Conservation (phyloP, 2,888 invertebrate genomes). For the Pollenia griseotomentosa region DNA sequence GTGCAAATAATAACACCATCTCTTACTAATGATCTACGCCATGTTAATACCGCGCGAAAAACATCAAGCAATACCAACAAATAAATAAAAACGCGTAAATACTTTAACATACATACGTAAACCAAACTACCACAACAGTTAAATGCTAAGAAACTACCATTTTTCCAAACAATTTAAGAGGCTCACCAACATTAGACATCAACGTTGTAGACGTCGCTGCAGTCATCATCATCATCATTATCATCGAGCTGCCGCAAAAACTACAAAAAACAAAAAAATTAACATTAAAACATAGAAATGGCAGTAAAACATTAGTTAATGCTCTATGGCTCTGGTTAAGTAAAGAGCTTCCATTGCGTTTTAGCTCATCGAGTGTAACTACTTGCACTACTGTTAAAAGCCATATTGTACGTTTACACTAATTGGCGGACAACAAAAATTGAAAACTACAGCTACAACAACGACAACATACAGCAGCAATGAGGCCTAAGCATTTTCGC, state of each 20-base stretch:
- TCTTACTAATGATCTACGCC: constrained; percentile 81
- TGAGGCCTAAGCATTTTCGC: constrained; percentile 52
- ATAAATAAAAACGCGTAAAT: constrained; percentile 64
- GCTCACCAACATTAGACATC: constrained; percentile 69
- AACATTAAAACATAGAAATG: constrained; percentile 41
- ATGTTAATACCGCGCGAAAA: constrained; percentile 67
- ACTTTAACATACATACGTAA: constrained; percentile 26
- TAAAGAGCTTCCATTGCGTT: constrained; percentile 62
- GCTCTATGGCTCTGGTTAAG: constrained; percentile 24
- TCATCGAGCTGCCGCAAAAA: constrained; percentile 60
- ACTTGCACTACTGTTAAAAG: constrained; percentile 78
- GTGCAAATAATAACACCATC: constrained; percentile 84
- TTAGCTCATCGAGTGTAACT: constrained; percentile 74
- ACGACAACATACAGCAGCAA: constrained; percentile 40
- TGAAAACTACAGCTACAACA: constrained; percentile 49
- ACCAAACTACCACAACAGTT: constrained; percentile 21
- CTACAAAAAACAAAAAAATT: background rate
- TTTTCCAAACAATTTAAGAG: constrained; percentile 55
- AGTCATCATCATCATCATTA: constrained; percentile 36
- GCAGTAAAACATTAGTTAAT: constrained; percentile 63
- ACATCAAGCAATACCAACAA: constrained; percentile 13
- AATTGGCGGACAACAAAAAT: constrained; percentile 72
- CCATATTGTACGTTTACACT: constrained; percentile 68
- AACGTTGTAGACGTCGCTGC: constrained; percentile 3
- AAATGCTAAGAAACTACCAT: constrained; percentile 44